phyloP scores from a whole-genome alignment of 2,113 vertebrate genomes.

The Phalacrocorax brasilianus region DNA sequence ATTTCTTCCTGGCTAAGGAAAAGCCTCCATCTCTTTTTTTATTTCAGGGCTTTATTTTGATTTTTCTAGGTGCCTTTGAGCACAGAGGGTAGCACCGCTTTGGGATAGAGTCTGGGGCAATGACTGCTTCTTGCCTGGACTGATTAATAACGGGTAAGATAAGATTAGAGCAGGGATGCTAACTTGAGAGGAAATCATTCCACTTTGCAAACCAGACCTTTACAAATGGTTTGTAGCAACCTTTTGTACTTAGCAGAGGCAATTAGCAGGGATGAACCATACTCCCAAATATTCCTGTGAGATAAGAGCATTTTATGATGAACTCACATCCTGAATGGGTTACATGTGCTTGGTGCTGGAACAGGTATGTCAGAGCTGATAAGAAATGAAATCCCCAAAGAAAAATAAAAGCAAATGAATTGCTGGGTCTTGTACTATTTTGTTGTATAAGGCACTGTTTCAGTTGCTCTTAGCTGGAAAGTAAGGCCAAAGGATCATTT shows the following conservation, averaged over 20 bases:
- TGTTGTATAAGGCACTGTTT: neutral
- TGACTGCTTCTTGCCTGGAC: neutral
- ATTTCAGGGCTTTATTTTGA: neutral
- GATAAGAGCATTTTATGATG: neutral
- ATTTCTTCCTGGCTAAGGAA: neutral
- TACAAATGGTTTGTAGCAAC: neutral
- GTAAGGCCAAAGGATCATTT: neutral
- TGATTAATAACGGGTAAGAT: neutral
- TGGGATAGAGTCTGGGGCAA: neutral
- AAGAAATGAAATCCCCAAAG: neutral
- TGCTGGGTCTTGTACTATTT: fast-evolving
- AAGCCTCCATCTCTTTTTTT: neutral
- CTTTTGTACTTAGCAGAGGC: neutral
- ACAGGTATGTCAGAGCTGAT: neutral
- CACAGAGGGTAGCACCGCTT: fast-evolving
- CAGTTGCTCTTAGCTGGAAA: neutral
- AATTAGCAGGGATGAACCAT: neutral
- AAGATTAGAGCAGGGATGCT: neutral
- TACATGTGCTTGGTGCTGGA: fast-evolving
- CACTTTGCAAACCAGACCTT: neutral
- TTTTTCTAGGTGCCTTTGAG: neutral
- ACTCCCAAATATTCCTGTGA: neutral
- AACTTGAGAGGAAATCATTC: neutral
- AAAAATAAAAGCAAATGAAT: neutral
- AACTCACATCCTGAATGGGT: neutral